Conservation (phyloP, 2,113 vertebrate genomes). For the Phrynosoma platyrhinos region DNA sequence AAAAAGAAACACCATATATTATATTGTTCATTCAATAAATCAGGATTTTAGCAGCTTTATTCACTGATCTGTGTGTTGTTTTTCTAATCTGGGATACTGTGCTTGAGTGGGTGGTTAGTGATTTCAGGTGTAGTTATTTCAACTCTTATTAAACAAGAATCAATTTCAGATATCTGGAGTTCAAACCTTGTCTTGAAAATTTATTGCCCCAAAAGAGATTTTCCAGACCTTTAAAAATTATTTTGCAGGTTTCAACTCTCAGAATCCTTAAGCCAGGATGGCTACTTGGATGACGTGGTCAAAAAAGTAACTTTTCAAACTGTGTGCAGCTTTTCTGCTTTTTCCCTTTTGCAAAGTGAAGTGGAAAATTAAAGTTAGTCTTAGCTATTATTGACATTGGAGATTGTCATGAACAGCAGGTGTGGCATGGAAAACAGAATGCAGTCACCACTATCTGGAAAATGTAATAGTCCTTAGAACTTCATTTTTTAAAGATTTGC, state of each 20-base stretch:
- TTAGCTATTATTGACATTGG: too few relatives aligned
- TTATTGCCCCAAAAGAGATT: background rate
- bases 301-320: background rate
- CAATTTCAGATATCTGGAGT: background rate
- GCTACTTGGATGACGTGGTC: background rate
- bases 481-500: too few relatives aligned
- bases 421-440: too few relatives aligned
- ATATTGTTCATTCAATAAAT: slow-evolving; percentile 26
- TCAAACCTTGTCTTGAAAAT: background rate
- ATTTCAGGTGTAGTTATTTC: background rate
- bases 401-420: too few relatives aligned
- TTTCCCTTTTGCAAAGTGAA: too few relatives aligned
- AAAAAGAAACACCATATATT: background rate
- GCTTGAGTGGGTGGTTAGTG: background rate
- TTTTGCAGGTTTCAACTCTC: background rate
- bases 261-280: too few relatives aligned
- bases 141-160: background rate
- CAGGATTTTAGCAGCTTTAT: slow-evolving; percentile 34
- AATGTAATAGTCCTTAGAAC: too few relatives aligned
- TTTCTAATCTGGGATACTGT: background rate
- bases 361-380: too few relatives aligned
- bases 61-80: background rate
- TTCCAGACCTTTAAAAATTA: background rate
- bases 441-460: too few relatives aligned
- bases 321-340: too few relatives aligned